Percentiles rank a stretch among this genome's conserved stretches.
Conservation (phyloP, 2,113 vertebrate species). For the Sclerurus mexicanus region DNA sequence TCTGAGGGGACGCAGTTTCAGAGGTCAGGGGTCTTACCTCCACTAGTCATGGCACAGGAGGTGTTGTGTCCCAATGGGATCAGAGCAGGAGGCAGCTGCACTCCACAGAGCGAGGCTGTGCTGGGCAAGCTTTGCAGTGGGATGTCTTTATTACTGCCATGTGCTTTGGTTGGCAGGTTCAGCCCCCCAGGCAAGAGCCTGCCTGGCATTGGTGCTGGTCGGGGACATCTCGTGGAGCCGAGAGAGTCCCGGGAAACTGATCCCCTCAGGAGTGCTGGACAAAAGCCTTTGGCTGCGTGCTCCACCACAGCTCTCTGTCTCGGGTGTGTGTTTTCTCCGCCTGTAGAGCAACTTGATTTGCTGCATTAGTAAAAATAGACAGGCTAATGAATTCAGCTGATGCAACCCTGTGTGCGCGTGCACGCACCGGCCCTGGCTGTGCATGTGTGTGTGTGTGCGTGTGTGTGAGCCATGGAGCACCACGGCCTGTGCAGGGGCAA, state of each 20-base stretch:
- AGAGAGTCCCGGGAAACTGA: neutral
- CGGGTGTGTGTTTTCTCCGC: neutral
- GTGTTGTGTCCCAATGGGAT: neutral
- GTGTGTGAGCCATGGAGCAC: too few species aligned
- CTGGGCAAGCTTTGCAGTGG: neutral
- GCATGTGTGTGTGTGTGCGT: neutral
- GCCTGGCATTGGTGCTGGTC: neutral
- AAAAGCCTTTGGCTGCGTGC: neutral
- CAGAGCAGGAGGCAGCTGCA: neutral
- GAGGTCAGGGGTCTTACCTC: rapidly evolving
- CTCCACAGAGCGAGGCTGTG: rapidly evolving
- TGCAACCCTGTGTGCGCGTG: slow-evolving; percentile 32
- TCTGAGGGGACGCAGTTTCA: rapidly evolving
- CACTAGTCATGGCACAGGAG: rapidly evolving
- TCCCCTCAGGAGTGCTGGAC: neutral
- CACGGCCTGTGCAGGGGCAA: too few species aligned
- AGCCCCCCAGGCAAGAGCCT: neutral
- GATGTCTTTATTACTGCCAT: neutral
- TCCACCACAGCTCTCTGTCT: neutral
- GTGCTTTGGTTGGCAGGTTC: neutral
- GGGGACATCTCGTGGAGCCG: rapidly evolving
- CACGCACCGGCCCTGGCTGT: neutral
- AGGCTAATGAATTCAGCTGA: slow-evolving; percentile 62
- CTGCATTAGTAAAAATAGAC: slow-evolving; percentile 61
- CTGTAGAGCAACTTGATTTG: slow-evolving; percentile 54